These are phyloP conservation scores for Speoplatyrhinus poulsoni DNA, from an alignment of 2,113 vertebrate genomes.

Conservation along the genomic window DNA sequence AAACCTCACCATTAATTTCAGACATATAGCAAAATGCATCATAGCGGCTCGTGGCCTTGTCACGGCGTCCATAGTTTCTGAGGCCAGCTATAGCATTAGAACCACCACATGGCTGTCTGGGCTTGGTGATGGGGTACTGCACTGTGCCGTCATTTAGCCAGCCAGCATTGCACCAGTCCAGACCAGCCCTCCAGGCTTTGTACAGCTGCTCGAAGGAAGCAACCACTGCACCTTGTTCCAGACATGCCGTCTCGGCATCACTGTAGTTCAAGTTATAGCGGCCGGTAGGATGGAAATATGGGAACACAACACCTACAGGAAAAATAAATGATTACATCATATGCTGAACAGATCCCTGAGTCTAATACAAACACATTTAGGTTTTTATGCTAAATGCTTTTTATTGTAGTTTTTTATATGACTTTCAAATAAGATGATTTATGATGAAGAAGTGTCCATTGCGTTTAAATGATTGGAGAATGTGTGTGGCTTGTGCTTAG, in stretches of 20 bases:
- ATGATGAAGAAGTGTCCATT: background rate
- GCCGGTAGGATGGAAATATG: slow-evolving; percentile 82
- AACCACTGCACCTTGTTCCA: slow-evolving; percentile 82
- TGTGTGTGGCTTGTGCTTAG: slow-evolving; percentile 10
- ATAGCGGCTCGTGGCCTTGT: slow-evolving; percentile 82
- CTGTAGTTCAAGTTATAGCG: slow-evolving; percentile 91
- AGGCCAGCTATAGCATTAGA: slow-evolving; percentile 80
- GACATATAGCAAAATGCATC: slow-evolving; percentile 93
- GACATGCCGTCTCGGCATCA: slow-evolving; percentile 80
- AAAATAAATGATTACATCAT: slow-evolving; percentile 13
- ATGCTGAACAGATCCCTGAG: background rate
- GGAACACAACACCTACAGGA: slow-evolving; percentile 88
- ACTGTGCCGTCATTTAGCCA: slow-evolving; percentile 92
- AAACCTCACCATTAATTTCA: slow-evolving; percentile 80
- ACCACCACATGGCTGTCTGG: slow-evolving; percentile 89
- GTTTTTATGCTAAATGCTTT: no score
- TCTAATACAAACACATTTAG: background rate
- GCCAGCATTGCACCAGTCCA: slow-evolving; percentile 98
- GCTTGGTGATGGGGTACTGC: slow-evolving; percentile 91
- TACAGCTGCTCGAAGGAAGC: slow-evolving; percentile 89
- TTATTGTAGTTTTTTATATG: no score
- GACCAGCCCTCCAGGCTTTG: slow-evolving; percentile 83
- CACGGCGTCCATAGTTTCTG: slow-evolving; percentile 86
- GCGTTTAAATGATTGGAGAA: background rate
- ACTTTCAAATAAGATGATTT: no score